Evolutionary conservation across 2,797 vertebrate species (phyloP), one percentile per base, ranked within the genome.

Genomic region (Aplochiton taeniatus): DNA sequence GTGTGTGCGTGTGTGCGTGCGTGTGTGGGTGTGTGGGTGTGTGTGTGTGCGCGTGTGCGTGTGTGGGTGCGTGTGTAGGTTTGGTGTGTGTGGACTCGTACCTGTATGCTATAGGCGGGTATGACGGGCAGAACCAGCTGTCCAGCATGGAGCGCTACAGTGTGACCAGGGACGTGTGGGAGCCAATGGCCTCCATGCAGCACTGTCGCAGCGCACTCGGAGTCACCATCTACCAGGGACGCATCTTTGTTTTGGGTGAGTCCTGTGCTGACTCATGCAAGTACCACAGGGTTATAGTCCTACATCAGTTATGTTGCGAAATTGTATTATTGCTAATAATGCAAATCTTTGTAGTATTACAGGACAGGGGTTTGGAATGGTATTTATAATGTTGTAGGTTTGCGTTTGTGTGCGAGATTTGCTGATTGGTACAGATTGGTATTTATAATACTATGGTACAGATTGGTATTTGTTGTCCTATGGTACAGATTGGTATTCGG

Each of bases 81-180:
- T 55, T 94, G 72, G 92, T 88, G 60, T 87, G 90, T 52, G 5
- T 94, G 72, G 91, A 91, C 82, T 77, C 76, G 0, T 80, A 87
- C 78, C 85, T 94, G 69, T 95, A 92, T 4, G 92, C 91, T 0
- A 73, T 93, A 14, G 94, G 94, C 42, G 94, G 94, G 1, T 95
- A 92, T 9, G 90, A 94, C 42, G 93, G 93, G 11, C 84, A 17
- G 68, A 82, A 42, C 53, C 94, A 94, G 83, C 87, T 94, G 58
- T 80, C 80, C 56, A 84, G 88, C 0, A 79, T 89, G 83, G 94
- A 95, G 77, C 85, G 92, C 10, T 95, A 94, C 80, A 92, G 88
- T 4, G 65, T 87, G 4, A 49, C 76, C 63, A 83, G 79, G 69
- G 90, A 93, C 53, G 52, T 67, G 0, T 95, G 93, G 94, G 92